These are phyloP conservation scores for Charadrius vociferus DNA, from an alignment of 2,113 vertebrate genomes.

Conservation along the genomic window DNA sequence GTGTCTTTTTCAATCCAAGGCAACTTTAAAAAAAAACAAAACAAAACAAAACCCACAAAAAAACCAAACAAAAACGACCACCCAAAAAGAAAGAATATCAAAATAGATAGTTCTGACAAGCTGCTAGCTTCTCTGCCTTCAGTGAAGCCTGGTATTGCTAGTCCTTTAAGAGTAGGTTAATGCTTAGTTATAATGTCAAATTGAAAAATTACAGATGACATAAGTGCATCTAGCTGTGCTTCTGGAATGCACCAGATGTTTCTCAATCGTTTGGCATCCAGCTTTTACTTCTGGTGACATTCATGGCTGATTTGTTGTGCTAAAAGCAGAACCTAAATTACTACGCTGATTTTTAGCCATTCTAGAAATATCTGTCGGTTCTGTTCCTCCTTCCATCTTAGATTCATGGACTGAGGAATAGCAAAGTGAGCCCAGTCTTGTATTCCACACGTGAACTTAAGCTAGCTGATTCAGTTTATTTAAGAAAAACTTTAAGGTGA, in stretches of 20 bases:
- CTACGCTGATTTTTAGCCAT: background rate
- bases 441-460: background rate
- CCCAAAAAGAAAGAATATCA: background rate
- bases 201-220: conserved; percentile 20
- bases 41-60: no score
- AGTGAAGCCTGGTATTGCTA: background rate
- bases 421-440: background rate
- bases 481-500: background rate
- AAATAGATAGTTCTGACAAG: background rate
- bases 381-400: background rate
- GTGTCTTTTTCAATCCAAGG: background rate
- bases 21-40: background rate
- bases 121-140: background rate
- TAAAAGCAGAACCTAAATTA: background rate
- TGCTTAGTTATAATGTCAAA: background rate
- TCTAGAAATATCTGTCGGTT: background rate
- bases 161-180: background rate
- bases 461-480: background rate
- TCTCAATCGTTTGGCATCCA: background rate
- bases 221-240: background rate
- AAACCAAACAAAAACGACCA: no score
- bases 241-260: conserved; percentile 9
- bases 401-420: background rate
- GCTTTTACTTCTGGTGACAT: background rate
- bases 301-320: background rate